These are phyloP conservation scores for Zaprionus lineosus DNA, from an alignment of 2,888 invertebrate genomes.

Conservation along the genomic window DNA sequence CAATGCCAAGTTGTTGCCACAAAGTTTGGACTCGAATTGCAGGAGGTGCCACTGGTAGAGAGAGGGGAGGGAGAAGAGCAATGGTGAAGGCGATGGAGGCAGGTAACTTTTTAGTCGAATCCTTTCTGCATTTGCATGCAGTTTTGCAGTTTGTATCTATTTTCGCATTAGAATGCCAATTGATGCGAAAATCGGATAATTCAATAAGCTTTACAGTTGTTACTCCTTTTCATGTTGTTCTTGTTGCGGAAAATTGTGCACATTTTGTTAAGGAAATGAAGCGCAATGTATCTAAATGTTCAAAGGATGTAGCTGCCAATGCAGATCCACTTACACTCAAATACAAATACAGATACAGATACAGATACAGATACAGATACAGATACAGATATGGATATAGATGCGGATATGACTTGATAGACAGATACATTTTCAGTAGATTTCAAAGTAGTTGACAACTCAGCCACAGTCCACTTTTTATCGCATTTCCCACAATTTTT, in stretches of 20 bases:
- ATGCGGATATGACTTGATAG: too few relatives aligned
- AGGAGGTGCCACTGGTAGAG: too few relatives aligned
- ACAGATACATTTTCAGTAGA: conserved; percentile 11
- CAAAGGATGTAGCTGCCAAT: conserved; percentile 9
- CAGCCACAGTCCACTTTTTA: too few relatives aligned
- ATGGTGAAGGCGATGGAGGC: too few relatives aligned
- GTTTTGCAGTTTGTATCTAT: conserved; percentile 46
- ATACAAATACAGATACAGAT: background rate
- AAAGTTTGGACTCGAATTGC: conserved; percentile 36
- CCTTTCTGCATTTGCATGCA: conserved; percentile 63
- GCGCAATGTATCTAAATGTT: conserved; percentile 30
- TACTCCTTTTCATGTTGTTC: background rate
- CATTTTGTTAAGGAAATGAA: conserved; percentile 46
- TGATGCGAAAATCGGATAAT: conserved; percentile 66
- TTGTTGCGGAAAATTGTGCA: conserved; percentile 24
- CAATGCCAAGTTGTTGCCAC: conserved; percentile 49
- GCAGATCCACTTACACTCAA: conserved; percentile 3
- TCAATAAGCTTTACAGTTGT: conserved; percentile 59
- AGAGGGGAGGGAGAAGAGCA: too few relatives aligned
- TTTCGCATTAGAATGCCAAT: conserved; percentile 63
- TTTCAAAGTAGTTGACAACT: conserved; percentile 11
- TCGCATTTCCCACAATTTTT: too few relatives aligned
- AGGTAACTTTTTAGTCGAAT: conserved; percentile 58
- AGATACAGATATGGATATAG: conserved; percentile 1
- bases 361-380: background rate